These are phyloP conservation scores for Schizopygopsis malacanthus DNA, from an alignment of 2,797 vertebrate species.

Conservation along the genomic window DNA sequence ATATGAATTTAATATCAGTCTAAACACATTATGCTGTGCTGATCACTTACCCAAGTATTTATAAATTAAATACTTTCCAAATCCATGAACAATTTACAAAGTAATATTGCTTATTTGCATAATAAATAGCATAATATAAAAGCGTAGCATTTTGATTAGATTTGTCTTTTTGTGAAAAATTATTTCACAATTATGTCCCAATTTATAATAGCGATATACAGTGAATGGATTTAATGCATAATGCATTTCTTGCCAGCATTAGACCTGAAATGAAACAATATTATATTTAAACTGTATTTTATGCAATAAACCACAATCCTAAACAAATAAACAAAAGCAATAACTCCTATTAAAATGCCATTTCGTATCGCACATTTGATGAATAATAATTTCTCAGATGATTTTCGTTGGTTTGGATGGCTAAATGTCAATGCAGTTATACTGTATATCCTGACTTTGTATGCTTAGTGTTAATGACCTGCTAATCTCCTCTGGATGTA, in stretches of 20 bases:
- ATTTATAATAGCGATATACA: background rate
- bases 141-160: too few relatives aligned
- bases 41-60: background rate
- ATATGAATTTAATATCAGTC: background rate
- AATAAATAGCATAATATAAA: background rate
- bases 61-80: background rate
- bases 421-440: background rate
- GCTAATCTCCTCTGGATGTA: conserved; percentile 21
- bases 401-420: background rate
- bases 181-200: background rate
- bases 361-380: background rate
- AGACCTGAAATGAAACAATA: background rate
- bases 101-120: background rate
- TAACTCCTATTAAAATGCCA: background rate
- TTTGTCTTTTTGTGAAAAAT: background rate
- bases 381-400: background rate
- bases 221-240: background rate
- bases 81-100: background rate
- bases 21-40: background rate
- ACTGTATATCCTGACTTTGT: background rate
- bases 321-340: background rate
- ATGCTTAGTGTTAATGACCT: conserved; percentile 21
- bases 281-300: background rate
- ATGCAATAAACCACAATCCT: conserved; percentile 9
- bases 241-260: background rate